Evolutionary conservation across 2,888 invertebrate species (phyloP).

Genomic region (Nemotelus nigrinus): DNA sequence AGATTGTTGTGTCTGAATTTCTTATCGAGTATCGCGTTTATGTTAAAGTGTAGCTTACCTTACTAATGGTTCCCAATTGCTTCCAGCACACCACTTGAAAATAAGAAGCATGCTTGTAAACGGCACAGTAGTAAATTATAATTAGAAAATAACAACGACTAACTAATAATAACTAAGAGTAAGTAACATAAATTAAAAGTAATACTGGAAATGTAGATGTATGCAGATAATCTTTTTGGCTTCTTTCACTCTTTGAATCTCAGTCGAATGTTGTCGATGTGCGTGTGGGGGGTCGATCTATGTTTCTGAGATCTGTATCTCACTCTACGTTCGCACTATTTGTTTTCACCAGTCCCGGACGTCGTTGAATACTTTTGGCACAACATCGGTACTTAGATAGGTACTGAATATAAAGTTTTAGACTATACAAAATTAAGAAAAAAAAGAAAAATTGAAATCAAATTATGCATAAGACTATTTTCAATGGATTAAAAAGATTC

Average conservation of each 20-base stretch:
- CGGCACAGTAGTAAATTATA: constrained; percentile 32
- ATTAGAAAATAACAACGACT: constrained; percentile 43
- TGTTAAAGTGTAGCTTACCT: constrained; percentile 66
- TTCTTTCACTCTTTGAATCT: constrained; percentile 16
- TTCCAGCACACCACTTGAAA: constrained; percentile 63
- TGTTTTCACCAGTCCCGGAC: constrained; percentile 29
- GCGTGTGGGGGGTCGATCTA: neutral
- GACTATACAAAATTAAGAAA: constrained; percentile 45
- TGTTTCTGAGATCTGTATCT: neutral
- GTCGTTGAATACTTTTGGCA: constrained; percentile 36
- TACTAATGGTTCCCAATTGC: constrained; percentile 66
- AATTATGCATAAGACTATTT: constrained; percentile 31
- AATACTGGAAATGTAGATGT: constrained; percentile 44
- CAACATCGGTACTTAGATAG: constrained; percentile 45
- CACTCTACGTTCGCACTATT: neutral
- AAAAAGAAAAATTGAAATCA: constrained; percentile 40
- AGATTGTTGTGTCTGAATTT: constrained; percentile 13
- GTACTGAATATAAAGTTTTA: constrained; percentile 45
- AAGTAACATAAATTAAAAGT: constrained; percentile 42
- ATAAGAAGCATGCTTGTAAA: constrained; percentile 43
- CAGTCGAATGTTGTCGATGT: constrained; percentile 30
- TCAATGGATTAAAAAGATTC: no score
- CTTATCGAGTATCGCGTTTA: constrained; percentile 29
- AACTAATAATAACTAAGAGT: constrained; percentile 26
- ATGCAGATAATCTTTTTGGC: constrained; percentile 26